A percentile compares a stretch with the other conserved stretches of the same genome.
Conservation (phyloP, 2,113 vertebrate genomes). For the Sphyrna mokarran region DNA sequence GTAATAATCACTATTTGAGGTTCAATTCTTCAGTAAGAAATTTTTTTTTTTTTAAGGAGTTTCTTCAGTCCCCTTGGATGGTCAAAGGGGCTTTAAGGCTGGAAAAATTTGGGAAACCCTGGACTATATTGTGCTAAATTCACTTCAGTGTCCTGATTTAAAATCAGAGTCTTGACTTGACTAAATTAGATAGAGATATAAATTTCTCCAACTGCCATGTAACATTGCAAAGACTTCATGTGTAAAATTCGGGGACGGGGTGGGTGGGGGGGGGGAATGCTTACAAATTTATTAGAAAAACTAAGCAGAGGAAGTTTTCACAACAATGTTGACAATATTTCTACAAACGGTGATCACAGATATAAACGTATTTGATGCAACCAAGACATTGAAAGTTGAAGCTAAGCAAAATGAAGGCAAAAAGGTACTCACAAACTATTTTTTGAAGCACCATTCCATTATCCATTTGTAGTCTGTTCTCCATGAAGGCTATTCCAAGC, state of each 20-base stretch:
- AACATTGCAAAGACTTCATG: neutral
- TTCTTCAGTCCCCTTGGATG: too few species aligned
- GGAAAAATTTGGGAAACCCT: too few species aligned
- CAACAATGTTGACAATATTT: neutral
- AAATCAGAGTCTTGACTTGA: neutral
- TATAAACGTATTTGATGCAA: neutral
- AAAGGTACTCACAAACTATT: conserved; percentile 76
- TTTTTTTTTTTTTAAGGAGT: too few species aligned
- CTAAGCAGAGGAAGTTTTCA: neutral
- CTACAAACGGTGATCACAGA: neutral
- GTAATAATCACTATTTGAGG: too few species aligned
- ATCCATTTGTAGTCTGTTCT: conserved; percentile 82
- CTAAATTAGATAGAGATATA: neutral
- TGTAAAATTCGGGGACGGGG: neutral
- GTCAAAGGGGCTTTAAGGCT: too few species aligned
- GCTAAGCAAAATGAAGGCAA: neutral
- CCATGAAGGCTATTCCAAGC: conserved; percentile 85
- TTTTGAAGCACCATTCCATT: conserved; percentile 75
- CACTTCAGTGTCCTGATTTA: neutral
- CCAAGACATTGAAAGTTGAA: neutral
- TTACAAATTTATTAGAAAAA: neutral
- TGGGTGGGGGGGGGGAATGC: neutral
- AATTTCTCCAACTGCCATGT: neutral
- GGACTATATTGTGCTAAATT: neutral
- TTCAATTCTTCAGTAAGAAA: too few species aligned